These are phyloP conservation scores for Sturnira hondurensis DNA, from an alignment of 2,113 vertebrate genomes.

Conservation along the genomic window DNA sequence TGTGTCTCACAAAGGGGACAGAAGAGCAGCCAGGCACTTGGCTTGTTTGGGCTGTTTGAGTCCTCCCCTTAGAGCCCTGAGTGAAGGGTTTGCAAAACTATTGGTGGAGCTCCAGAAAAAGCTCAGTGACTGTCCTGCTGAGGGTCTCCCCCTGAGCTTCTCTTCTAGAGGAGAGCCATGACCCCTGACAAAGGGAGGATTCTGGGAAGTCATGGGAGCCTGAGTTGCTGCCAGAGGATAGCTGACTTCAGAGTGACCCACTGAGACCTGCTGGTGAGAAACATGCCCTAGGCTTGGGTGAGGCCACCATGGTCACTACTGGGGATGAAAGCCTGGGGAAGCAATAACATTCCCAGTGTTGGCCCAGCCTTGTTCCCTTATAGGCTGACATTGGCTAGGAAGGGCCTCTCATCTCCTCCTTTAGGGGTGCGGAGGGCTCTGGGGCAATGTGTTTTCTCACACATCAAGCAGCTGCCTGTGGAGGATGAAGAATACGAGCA, in stretches of 20 bases:
- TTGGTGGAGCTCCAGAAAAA: neutral
- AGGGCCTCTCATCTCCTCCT: neutral
- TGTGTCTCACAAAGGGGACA: neutral
- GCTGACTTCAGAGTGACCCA: neutral
- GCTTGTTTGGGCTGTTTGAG: neutral
- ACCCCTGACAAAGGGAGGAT: neutral
- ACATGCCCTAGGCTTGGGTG: accelerated
- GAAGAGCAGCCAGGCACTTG: neutral
- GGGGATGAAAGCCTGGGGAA: neutral
- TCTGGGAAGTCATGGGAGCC: neutral
- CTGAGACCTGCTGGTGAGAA: slow-evolving; percentile 22
- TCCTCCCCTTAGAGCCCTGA: neutral
- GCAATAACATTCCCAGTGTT: neutral
- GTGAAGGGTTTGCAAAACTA: neutral
- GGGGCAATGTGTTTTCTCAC: neutral
- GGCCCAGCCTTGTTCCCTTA: neutral
- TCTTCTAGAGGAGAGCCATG: neutral
- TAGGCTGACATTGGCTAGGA: neutral
- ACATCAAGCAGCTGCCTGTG: neutral
- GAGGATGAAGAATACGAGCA: neutral
- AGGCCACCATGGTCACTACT: neutral
- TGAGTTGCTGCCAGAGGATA: neutral
- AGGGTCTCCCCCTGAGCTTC: neutral
- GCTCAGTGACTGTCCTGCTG: neutral
- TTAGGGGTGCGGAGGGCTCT: neutral